phyloP scores from a whole-genome alignment of 1,140 invertebrate species.

The silkworm (Bombyx mori) region ASM3026992v2 NC_085126.1:5688001-5688500 shows the following conservation, averaged over 20 bases:
- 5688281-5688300: slow-evolving; percentile 91
- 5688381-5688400: slow-evolving; percentile 53
- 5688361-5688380: slow-evolving; percentile 41
- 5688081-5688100: slow-evolving; percentile 68
- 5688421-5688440: slow-evolving; percentile 76
- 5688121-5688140: slow-evolving; percentile 72
- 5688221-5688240: slow-evolving; percentile 58
- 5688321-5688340: slow-evolving; percentile 82
- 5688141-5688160: slow-evolving; percentile 70
- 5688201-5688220: slow-evolving; percentile 30
- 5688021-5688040: slow-evolving; percentile 73
- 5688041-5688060: slow-evolving; percentile 73
- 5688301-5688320: slow-evolving; percentile 68
- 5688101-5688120: slow-evolving; percentile 73
- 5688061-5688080: slow-evolving; percentile 61
- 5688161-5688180: slow-evolving; percentile 73
- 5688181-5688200: slow-evolving; percentile 66
- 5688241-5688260: slow-evolving; percentile 45
- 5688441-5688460: slow-evolving; percentile 68
- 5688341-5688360: slow-evolving; percentile 65
- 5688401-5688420: slow-evolving; percentile 71
- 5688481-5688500: slow-evolving; percentile 37
- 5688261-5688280: slow-evolving; percentile 74
- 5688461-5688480: slow-evolving; percentile 45
- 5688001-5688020: slow-evolving; percentile 71